Conservation (phyloP, 1,140 invertebrate species). For the Lasioglossum albipes region DNA sequence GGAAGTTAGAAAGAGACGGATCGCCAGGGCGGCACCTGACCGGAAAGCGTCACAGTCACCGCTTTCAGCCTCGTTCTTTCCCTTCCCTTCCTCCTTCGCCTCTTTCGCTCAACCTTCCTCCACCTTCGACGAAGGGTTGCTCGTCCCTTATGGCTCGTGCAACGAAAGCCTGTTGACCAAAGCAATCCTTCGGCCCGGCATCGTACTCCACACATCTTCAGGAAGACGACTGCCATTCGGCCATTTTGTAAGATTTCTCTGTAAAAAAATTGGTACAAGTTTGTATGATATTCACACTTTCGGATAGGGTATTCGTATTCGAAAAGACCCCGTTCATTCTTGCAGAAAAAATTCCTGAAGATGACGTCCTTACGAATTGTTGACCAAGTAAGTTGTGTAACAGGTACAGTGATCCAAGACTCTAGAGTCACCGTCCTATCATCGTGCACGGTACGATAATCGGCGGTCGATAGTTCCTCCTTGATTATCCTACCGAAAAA, state of each 20-base stretch:
- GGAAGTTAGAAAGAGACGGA: conserved; percentile 71
- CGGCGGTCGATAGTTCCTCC: conserved; percentile 48
- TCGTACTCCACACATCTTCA: too few relatives aligned
- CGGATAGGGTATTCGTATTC: too few relatives aligned
- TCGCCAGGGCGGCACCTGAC: conserved; percentile 77
- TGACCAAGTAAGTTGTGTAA: too few relatives aligned
- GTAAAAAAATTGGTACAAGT: too few relatives aligned
- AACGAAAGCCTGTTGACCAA: background rate
- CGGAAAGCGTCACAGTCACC: conserved; percentile 78
- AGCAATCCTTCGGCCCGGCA: background rate
- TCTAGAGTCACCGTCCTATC: conserved; percentile 12
- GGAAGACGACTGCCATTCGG: too few relatives aligned
- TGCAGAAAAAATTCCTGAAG: too few relatives aligned
- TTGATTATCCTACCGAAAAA: conserved; percentile 66
- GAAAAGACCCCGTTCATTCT: too few relatives aligned
- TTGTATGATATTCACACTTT: too few relatives aligned
- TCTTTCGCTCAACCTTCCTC: conserved; percentile 43
- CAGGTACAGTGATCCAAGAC: too few relatives aligned
- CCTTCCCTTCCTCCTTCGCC: conserved; percentile 60
- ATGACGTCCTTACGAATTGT: too few relatives aligned
- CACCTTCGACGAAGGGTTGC: conserved; percentile 55
- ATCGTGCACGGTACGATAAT: conserved; percentile 40
- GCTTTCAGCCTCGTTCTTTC: conserved; percentile 74
- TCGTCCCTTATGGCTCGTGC: conserved; percentile 27
- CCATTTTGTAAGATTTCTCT: too few relatives aligned